Base-by-base conservation (phyloP, 2,113 vertebrate species). In the Chaetops frenatus region DNA sequence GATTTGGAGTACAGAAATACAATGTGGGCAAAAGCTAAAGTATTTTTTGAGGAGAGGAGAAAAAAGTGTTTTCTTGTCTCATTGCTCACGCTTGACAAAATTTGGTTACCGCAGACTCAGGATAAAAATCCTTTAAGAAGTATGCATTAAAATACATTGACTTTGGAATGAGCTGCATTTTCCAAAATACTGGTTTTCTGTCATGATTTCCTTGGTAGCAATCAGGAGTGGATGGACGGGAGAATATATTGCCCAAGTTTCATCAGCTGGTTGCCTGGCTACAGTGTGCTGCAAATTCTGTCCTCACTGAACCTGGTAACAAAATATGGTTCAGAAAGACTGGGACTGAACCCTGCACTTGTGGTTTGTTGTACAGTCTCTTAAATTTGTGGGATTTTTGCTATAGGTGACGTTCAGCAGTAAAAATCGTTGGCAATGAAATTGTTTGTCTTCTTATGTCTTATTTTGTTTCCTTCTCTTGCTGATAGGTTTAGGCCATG, bases 401-500 rank as follows among this genome's bases (percentile, higher is more conserved):
- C 10, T 67, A 0, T 18, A 51, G 42, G 3, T 16, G 0, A 8
- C 76, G 13, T 77, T 91, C n/a, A 60, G 19, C 1, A 2, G 13
- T 61, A 27, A 47, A 67, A 28, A n/a, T 64, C 18, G 15, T 54
- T 54, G 29, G 36, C 29, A 81, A 4, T 45, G 1, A 25, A 60
- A 27, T 67, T 8, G 3, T 86, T 90, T 86, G 22, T 36, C 8
- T 88, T 78, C 44, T 74, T 64, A 81, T 28, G 9, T 22, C 23
- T 45, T 44, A 3, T 14, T 81, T 92, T 64, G 51, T 62, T 91
- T 54, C 14, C 45, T 91, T 93, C 50, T 95, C 12, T 31, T 71
- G 51, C 11, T 80, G 11, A 7, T 92, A 99, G 99, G 99, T 62
- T 97, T 99, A 95, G 99, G 99, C 76, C 99, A 99, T 14, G 99